A percentile compares a stretch with the other conserved stretches of the same genome.
Evolutionary conservation across 2,888 invertebrate genomes (phyloP).

Genomic region (Nymphalis urticae): DNA sequence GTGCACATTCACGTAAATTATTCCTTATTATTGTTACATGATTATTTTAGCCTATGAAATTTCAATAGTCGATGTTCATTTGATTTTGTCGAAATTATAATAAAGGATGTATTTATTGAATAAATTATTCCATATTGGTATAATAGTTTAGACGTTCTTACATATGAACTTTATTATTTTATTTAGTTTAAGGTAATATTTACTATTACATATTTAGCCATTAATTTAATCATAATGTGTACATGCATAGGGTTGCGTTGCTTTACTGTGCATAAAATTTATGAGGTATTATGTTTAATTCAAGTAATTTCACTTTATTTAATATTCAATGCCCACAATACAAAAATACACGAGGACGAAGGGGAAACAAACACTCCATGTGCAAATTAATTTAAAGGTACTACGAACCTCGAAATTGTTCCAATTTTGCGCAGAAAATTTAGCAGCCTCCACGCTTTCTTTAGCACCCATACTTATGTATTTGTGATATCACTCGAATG

Average conservation of each 20-base stretch:
- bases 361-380: conserved; percentile 78
- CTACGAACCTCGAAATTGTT: conserved; percentile 89
- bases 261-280: conserved; percentile 67
- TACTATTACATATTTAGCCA: conserved; percentile 27
- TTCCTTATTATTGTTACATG: too few species aligned
- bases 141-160: too few species aligned
- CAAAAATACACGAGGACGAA: conserved; percentile 71
- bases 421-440: conserved; percentile 91
- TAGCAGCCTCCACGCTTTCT: conserved; percentile 90
- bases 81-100: too few species aligned
- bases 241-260: conserved; percentile 65
- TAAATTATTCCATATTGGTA: too few species aligned
- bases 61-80: too few species aligned
- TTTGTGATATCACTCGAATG: conserved; percentile 76
- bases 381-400: conserved; percentile 77
- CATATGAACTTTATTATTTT: too few species aligned
- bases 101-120: too few species aligned
- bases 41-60: too few species aligned
- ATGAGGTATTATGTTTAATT: conserved; percentile 46
- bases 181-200: neutral
- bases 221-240: conserved; percentile 54
- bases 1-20: too few species aligned
- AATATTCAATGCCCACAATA: conserved; percentile 47
- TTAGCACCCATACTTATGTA: conserved; percentile 88
- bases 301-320: conserved; percentile 51